Evolutionary conservation across 2,797 vertebrate genomes (phyloP).

Genomic region (Podarcis lilfordi): DNA sequence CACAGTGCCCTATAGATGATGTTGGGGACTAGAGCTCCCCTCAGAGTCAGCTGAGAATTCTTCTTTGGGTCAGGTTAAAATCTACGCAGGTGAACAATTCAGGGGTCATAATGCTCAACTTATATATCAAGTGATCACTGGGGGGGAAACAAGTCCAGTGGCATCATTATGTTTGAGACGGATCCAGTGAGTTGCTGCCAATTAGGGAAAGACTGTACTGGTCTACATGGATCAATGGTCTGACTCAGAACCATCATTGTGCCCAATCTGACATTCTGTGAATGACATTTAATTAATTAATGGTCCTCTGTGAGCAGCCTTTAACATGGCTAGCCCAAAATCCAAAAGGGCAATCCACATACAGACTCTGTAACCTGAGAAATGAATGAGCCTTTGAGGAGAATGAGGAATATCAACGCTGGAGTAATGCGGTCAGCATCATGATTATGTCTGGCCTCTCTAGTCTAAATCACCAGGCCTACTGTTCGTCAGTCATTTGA

Average conservation of each 20-base stretch:
- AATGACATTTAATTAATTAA: not conserved
- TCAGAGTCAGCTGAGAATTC: too few species aligned
- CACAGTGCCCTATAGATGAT: too few species aligned
- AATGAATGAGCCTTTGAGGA: too few species aligned
- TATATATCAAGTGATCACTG: too few species aligned
- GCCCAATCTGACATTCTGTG: not conserved
- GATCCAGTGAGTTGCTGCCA: not conserved
- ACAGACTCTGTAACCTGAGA: not conserved
- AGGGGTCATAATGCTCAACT: too few species aligned
- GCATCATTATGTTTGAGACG: not conserved
- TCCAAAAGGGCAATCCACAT: not conserved
- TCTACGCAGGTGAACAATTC: too few species aligned
- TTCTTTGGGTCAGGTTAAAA: too few species aligned
- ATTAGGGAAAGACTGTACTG: not conserved
- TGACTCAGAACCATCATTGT: not conserved
- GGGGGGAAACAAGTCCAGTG: not conserved
- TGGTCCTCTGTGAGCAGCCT: too few species aligned
- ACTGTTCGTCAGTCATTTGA: not conserved
- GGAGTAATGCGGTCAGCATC: not conserved
- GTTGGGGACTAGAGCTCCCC: too few species aligned
- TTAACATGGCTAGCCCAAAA: not conserved
- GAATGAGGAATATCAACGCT: not conserved
- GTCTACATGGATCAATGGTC: not conserved
- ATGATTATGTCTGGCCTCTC: not conserved
- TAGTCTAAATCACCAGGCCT: not conserved